Evolutionary conservation across 2,797 vertebrate genomes (phyloP).

Genomic region (Falco naumanni): DNA sequence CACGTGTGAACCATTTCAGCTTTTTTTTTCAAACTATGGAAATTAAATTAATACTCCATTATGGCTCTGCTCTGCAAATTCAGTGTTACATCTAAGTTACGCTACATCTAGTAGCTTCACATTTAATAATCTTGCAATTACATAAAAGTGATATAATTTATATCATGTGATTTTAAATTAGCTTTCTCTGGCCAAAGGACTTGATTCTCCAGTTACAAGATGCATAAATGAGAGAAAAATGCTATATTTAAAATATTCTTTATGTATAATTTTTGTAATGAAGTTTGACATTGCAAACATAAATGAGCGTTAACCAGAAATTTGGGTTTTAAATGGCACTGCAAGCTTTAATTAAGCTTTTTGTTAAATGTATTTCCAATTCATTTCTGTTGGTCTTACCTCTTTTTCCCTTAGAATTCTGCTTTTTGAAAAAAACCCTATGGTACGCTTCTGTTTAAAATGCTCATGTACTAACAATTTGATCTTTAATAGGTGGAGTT

Average conservation of each 20-base stretch:
- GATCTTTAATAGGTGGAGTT: accelerated
- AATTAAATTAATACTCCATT: not conserved
- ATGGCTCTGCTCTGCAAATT: not conserved
- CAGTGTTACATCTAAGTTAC: not conserved
- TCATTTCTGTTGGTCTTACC: not conserved
- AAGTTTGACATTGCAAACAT: not conserved
- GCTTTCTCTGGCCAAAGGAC: not conserved
- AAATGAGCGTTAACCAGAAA: not conserved
- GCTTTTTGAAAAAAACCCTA: not conserved
- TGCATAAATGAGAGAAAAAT: not conserved
- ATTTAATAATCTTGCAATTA: not conserved
- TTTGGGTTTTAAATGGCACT: not conserved
- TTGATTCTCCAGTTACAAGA: not conserved
- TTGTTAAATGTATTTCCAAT: not conserved
- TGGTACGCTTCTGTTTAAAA: not conserved
- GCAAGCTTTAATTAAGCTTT: not conserved
- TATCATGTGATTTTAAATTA: not conserved
- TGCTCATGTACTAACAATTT: not conserved
- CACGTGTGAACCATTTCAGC: not conserved
- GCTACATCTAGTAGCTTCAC: not conserved
- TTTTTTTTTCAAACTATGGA: not conserved
- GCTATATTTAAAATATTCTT: not conserved
- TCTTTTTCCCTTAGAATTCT: not conserved
- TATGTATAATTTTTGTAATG: not conserved
- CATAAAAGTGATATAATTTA: not conserved